Percentiles rank a stretch among this genome's conserved stretches.
Evolutionary conservation across 2,797 vertebrate genomes (phyloP).

Genomic region (Eulemur mongoz): DNA sequence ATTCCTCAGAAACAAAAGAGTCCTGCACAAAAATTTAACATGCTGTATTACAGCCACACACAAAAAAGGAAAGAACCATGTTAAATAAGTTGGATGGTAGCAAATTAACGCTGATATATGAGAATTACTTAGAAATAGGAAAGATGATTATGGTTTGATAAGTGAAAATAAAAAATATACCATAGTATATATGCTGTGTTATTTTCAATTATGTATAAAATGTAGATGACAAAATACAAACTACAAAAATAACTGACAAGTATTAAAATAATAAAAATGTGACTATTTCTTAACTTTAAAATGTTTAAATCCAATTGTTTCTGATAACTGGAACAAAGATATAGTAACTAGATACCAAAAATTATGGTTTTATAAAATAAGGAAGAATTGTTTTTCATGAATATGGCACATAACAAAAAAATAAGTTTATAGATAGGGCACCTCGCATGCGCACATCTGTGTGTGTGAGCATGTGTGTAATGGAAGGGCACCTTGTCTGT

Average conservation of each 20-base stretch:
- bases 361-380: not conserved
- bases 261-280: not conserved
- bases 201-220: constrained; percentile 13
- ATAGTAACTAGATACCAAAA: not conserved
- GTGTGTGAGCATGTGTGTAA: not conserved
- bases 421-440: not conserved
- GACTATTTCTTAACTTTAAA: not conserved
- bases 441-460: accelerated
- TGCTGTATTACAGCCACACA: not conserved
- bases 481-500: not conserved
- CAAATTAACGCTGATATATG: not conserved
- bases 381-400: not conserved
- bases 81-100: not conserved
- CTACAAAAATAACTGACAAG: not conserved
- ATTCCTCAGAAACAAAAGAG: not conserved
- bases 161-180: not conserved
- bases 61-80: not conserved
- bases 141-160: not conserved
- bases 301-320: not conserved
- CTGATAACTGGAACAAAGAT: not conserved
- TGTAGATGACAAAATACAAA: not conserved
- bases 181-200: not conserved
- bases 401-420: not conserved
- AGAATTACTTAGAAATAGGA: not conserved
- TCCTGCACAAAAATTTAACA: not conserved